Conservation (phyloP, 2,888 invertebrate genomes). For the Ceramica pisi region DNA sequence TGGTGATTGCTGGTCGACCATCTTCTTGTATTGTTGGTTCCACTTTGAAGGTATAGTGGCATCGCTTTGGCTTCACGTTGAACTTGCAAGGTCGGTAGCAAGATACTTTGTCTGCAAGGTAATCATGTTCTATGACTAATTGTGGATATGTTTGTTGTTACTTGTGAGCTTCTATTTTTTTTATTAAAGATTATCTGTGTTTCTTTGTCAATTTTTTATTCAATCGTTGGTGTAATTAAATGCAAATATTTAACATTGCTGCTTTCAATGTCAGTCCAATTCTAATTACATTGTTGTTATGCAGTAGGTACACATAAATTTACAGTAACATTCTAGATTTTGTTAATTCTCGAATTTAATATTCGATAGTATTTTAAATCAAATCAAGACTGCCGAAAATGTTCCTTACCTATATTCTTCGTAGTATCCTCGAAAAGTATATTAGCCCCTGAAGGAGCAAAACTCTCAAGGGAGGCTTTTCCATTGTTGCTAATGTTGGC, state of each 20-base stretch:
- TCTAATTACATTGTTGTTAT: slow-evolving; percentile 5
- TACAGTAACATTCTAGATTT: neutral
- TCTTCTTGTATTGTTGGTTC: slow-evolving; percentile 79
- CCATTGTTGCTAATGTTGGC: slow-evolving; percentile 84
- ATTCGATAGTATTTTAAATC: neutral
- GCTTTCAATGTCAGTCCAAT: slow-evolving; percentile 4
- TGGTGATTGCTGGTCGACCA: slow-evolving; percentile 76
- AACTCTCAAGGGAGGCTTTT: slow-evolving; percentile 85
- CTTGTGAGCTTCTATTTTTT: neutral
- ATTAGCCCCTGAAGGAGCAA: slow-evolving; percentile 77
- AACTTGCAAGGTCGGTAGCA: slow-evolving; percentile 89
- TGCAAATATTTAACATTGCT: neutral
- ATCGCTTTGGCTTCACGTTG: slow-evolving; percentile 87
- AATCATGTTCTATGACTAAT: slow-evolving; percentile 4
- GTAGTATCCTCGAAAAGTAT: slow-evolving; percentile 82
- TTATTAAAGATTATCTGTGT: neutral
- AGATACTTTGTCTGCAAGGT: slow-evolving; percentile 80
- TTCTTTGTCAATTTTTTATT: neutral
- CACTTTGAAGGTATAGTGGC: slow-evolving; percentile 83
- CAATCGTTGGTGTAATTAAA: neutral
- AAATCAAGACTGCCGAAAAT: neutral
- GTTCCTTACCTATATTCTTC: slow-evolving; percentile 78
- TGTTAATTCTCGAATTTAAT: neutral
- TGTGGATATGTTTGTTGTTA: neutral
- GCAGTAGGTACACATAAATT: neutral